Evolutionary conservation across 2,888 invertebrate species (phyloP), one percentile per base, ranked within the genome.

Genomic region (Xylocampa areola): DNA sequence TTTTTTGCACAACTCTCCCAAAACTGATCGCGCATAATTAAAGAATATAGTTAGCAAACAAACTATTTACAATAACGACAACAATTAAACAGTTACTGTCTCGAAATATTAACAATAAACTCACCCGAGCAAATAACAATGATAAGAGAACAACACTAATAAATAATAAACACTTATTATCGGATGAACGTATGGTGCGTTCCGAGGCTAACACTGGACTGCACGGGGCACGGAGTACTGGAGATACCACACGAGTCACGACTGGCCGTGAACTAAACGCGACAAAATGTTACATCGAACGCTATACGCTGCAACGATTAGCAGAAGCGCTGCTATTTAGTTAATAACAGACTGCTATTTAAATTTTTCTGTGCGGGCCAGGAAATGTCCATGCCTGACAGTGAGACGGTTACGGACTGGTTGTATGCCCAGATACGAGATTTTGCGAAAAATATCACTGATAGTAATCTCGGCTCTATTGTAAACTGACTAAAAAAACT

Each of bases 211-310:
- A 14, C 6, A 40, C 44, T 25, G 25, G 27, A 68, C 62, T 68
- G 69, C 25, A 52, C 43, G 16, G 25, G n/a, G n/a, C n/a, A n/a
- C n/a, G n/a, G n/a, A n/a, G n/a, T n/a, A n/a, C n/a, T n/a, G n/a
- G n/a, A n/a, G n/a, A n/a, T n/a, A n/a, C n/a, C n/a, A n/a, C n/a
- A n/a, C 8, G 2, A 5, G 21, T 5, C 5, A 5, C 5, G 30
- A 13, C 30, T 68, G 62, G 29, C 68, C 69, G 16, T 63, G 68
- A 63, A 50, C 41, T 30, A 39, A 25, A n/a, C n/a, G n/a, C 8
- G 10, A 8, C 2, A 3, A 25, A 29, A 10, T 19, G 21, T 47
- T 30, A 14, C 35, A 14, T 11, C 4, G n/a, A 0, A 4, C 33
- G 58, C 1, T 33, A 33, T 16, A 10, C 44, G 40, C 19, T 23